A percentile compares a stretch with the other conserved stretches of the same genome.
Conservation (phyloP, 2,113 vertebrate genomes). For the Gnathonemus echidnorhynchus region DNA sequence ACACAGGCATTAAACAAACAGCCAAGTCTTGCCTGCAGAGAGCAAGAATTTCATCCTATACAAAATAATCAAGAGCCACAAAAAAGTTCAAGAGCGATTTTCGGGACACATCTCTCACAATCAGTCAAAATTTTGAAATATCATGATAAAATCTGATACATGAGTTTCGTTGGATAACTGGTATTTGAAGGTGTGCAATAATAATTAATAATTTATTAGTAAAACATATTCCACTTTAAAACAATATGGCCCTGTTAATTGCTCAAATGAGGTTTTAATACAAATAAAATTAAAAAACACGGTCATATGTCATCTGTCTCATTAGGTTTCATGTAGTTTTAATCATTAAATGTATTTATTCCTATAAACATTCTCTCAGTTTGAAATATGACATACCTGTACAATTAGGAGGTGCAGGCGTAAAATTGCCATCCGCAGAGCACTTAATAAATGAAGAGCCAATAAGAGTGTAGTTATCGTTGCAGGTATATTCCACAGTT, state of each 20-base stretch:
- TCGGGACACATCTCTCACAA: neutral
- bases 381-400: slow-evolving; percentile 35
- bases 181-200: neutral
- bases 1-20: neutral
- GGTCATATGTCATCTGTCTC: neutral
- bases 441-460: neutral
- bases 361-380: neutral
- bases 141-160: neutral
- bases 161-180: too few relatives aligned
- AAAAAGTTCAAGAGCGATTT: neutral
- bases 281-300: neutral
- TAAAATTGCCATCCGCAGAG: slow-evolving; percentile 19
- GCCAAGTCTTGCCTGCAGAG: neutral
- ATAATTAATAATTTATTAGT: neutral
- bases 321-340: neutral
- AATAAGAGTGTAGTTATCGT: rapidly evolving
- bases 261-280: neutral
- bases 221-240: neutral
- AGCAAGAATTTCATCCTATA: neutral
- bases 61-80: neutral
- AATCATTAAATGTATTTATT: neutral
- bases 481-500: slow-evolving; percentile 16
- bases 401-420: slow-evolving; percentile 39
- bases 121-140: neutral
- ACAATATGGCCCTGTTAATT: neutral